Percentiles rank a stretch among this genome's conserved stretches.
Evolutionary conservation across 1,140 invertebrate species (phyloP).

Genomic region (Cydia pomonella): DNA sequence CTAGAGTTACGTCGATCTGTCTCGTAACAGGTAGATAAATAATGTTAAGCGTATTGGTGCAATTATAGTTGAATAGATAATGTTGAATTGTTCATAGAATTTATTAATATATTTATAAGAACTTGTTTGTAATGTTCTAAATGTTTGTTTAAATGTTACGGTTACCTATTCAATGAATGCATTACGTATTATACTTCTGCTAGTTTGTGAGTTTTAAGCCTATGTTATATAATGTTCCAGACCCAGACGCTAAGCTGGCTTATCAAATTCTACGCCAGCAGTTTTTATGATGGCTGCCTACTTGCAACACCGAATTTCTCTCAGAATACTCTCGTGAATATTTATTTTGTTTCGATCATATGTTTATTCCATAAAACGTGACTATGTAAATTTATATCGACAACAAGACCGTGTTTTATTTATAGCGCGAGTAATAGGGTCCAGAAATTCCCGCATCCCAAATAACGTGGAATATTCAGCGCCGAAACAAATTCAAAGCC

Average conservation of each 20-base stretch:
- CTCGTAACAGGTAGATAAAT: constrained; percentile 3
- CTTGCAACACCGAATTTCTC: constrained; percentile 16
- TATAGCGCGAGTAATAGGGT: constrained; percentile 29
- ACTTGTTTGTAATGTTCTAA: constrained; percentile 13
- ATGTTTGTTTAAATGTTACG: background rate
- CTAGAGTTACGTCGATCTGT: background rate
- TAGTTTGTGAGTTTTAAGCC: background rate
- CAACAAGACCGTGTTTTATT: constrained; percentile 27
- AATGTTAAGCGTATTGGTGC: constrained; percentile 25
- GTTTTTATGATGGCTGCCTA: background rate
- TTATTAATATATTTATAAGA: constrained; percentile 1
- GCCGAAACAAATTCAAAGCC: constrained; percentile 30
- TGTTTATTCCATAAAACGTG: constrained; percentile 24
- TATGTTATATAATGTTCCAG: background rate
- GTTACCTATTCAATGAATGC: background rate
- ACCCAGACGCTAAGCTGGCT: background rate
- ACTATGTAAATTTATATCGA: constrained; percentile 24
- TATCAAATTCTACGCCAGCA: background rate
- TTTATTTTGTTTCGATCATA: constrained; percentile 3
- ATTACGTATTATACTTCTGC: background rate
- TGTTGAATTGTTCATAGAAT: constrained; percentile 10
- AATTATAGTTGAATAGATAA: constrained; percentile 12
- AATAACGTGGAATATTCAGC: background rate
- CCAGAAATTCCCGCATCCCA: constrained; percentile 13
- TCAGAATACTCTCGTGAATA: constrained; percentile 11